Evolutionary conservation across 2,113 vertebrate genomes (phyloP), one percentile per base, ranked within the genome.

Genomic region (Oryzias curvinotus): DNA sequence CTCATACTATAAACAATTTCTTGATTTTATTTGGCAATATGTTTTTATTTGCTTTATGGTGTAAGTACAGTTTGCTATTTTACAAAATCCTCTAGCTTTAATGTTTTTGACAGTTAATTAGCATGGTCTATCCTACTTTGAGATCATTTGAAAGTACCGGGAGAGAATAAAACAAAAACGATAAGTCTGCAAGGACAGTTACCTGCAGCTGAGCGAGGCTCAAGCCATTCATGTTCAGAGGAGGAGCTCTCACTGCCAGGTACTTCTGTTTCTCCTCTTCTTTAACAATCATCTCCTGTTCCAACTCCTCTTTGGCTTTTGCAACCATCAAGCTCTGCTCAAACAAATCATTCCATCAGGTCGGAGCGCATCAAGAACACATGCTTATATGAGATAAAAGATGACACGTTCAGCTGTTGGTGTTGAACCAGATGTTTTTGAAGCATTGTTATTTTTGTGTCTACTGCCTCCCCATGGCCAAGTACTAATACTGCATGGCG

Each of bases 321-420:
- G 96, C 94, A 75, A 98, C 91, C 95, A 98, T 94, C 90, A 98
- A 72, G 85, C 96, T 98, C 96, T 98, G 71, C 12, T 36, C 30
- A 63, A 28, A 68, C 7, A 53, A 18, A 36, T 26, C 44, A 17
- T 1, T 2, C 28, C 8, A 36, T 36, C 10, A 12, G 10, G 36
- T 58, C 5, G 0, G 44, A 41, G 12, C 42, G 19, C 18, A 53
- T 25, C 1, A 21, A 15, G 15, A 50, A 15, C 2, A 14, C 4
- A 48, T 52, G 2, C 41, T 19, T 0, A 45, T 23, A 10, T 0
- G 49, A 42, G 0, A 48, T 12, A 12, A 3, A 42, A 43, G 3
- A 7, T 36, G 17, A 45, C 23, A 67, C 25, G 0, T 59, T 19
- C 8, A 44, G 42, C 47, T 19, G 12, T 55, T 1, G 12, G 12